Conservation (phyloP, 2,113 vertebrate species). For the Gila orcuttii region DNA sequence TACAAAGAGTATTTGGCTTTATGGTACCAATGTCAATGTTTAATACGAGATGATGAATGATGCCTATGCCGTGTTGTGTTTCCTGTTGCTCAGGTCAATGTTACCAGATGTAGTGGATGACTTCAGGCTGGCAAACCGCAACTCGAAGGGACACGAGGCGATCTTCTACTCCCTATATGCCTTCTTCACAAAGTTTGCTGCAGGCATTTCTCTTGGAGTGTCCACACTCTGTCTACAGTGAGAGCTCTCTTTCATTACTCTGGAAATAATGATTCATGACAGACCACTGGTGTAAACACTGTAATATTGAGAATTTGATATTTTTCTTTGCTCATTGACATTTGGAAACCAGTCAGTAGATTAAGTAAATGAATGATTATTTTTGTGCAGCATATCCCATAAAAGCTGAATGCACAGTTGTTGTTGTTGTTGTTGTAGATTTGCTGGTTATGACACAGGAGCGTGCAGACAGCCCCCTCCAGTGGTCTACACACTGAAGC, state of each 20-base stretch:
- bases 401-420: neutral
- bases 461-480: constrained; percentile 81
- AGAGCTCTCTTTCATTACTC: constrained; percentile 65
- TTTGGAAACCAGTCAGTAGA: too few relatives aligned
- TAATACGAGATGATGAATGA: neutral
- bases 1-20: constrained; percentile 5
- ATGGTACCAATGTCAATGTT: neutral
- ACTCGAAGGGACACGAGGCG: constrained; percentile 85
- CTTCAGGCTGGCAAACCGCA: constrained; percentile 86
- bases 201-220: constrained; percentile 89
- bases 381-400: too few relatives aligned
- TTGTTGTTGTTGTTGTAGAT: constrained; percentile 73
- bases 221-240: constrained; percentile 92
- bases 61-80: constrained; percentile 23
- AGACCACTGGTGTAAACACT: neutral
- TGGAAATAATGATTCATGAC: neutral
- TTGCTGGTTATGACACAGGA: constrained; percentile 87
- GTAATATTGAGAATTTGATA: neutral
- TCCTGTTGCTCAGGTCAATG: constrained; percentile 86
- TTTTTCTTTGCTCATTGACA: too few relatives aligned
- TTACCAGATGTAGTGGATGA: constrained; percentile 94
- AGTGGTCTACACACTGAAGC: constrained; percentile 88
- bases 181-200: constrained; percentile 92
- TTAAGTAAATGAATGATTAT: too few relatives aligned
- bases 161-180: constrained; percentile 98